These are phyloP conservation scores for Limosa lapponica DNA, from an alignment of 2,797 vertebrate species.

Conservation along the genomic window DNA sequence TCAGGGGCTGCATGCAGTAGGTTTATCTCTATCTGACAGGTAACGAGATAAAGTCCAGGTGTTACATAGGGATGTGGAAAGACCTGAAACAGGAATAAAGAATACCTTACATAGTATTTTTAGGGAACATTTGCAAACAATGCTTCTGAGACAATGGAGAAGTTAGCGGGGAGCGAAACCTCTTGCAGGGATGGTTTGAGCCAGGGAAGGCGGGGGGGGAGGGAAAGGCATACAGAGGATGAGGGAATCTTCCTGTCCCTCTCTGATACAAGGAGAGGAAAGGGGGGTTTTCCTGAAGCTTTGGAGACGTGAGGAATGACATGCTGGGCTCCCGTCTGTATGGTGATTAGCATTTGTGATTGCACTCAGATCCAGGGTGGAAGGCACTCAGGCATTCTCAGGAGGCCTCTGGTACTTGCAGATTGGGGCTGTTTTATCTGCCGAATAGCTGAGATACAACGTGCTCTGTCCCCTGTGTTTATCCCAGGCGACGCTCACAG, in stretches of 20 bases:
- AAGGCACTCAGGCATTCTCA: neutral
- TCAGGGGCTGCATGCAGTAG: neutral
- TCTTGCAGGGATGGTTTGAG: neutral
- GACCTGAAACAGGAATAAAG: conserved; percentile 10
- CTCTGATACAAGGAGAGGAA: neutral
- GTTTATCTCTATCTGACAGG: conserved; percentile 24
- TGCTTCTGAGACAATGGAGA: conserved; percentile 38
- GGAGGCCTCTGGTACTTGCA: neutral
- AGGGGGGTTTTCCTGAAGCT: conserved; percentile 29
- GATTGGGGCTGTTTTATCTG: neutral
- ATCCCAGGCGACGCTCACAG: neutral
- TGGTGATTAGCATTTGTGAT: conserved; percentile 32
- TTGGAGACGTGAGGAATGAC: conserved; percentile 47
- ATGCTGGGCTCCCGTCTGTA: conserved; percentile 11
- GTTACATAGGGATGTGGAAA: conserved; percentile 26
- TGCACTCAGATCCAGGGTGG: neutral
- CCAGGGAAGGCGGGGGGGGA: neutral
- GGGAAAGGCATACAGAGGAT: neutral
- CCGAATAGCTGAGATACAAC: neutral
- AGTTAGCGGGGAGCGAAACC: neutral
- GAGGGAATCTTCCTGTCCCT: conserved; percentile 42
- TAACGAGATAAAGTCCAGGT: conserved; percentile 58
- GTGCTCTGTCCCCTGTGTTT: neutral
- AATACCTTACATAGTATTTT: neutral
- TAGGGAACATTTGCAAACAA: conserved; percentile 49